Conservation (phyloP, 2,888 invertebrate species). For the Myopa testacea region DNA sequence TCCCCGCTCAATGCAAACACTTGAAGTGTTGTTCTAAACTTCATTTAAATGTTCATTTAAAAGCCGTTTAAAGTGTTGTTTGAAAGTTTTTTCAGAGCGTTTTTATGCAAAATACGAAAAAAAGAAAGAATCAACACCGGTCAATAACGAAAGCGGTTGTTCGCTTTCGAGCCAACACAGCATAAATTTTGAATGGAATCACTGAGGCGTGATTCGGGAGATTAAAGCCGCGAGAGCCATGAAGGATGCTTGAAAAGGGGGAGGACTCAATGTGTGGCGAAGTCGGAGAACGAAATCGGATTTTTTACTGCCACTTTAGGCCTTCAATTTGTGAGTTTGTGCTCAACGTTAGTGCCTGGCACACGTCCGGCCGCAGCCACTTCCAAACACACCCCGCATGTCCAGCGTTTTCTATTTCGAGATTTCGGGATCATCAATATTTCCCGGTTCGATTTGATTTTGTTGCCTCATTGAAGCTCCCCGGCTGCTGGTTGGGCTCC, state of each 20-base stretch:
- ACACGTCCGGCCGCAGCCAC: neutral
- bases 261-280: neutral
- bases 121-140: neutral
- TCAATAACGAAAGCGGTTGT: neutral
- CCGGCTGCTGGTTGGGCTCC: neutral
- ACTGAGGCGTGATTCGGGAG: slow-evolving; percentile 22
- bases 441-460: slow-evolving; percentile 22
- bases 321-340: neutral
- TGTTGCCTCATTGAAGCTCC: neutral
- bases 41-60: slow-evolving; percentile 8
- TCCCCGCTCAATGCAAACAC: neutral
- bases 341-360: neutral
- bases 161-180: slow-evolving; percentile 10
- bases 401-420: neutral
- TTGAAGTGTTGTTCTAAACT: neutral
- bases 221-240: slow-evolving; percentile 20
- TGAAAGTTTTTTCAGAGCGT: neutral
- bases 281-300: neutral
- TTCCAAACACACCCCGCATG: neutral
- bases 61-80: neutral
- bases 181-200: slow-evolving; percentile 26
- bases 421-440: slow-evolving; percentile 30
- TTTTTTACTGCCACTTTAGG: neutral
- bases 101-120: neutral
- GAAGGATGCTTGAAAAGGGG: neutral